phyloP scores from a whole-genome alignment of 2,797 vertebrate species.

The Lutjanus campechanus region DNA sequence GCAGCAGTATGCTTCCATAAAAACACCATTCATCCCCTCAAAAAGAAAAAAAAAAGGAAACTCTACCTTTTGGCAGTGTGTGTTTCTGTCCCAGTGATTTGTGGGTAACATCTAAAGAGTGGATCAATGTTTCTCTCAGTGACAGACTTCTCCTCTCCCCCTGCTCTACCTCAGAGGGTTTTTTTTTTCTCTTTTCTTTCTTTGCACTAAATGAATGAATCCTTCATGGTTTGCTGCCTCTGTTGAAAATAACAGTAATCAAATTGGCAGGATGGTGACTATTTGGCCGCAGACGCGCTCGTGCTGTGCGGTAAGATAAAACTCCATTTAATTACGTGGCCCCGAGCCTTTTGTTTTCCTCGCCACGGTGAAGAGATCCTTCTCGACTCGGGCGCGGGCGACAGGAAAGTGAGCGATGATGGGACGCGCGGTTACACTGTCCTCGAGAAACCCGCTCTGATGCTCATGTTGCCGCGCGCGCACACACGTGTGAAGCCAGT shows the following conservation, averaged over 20 bases:
- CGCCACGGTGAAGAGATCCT: neutral
- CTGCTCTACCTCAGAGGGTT: slow-evolving; percentile 22
- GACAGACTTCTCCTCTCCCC: slow-evolving; percentile 1
- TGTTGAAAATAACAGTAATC: slow-evolving; percentile 41
- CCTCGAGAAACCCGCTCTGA: neutral
- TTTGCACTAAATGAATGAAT: slow-evolving; percentile 34
- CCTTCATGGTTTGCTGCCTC: slow-evolving; percentile 32
- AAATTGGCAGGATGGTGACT: slow-evolving; percentile 40
- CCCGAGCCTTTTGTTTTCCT: slow-evolving; percentile 30
- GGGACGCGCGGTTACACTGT: neutral
- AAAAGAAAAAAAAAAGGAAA: neutral
- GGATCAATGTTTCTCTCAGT: slow-evolving; percentile 22
- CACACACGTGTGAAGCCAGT: neutral
- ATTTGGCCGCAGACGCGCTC: slow-evolving; percentile 36
- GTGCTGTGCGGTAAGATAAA: slow-evolving; percentile 40
- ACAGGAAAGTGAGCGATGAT: slow-evolving; percentile 1
- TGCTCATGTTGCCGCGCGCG: neutral
- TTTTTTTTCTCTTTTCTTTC: neutral
- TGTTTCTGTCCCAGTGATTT: slow-evolving; percentile 29
- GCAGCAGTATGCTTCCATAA: no score
- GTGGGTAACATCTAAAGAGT: slow-evolving; percentile 27
- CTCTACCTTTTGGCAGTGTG: neutral
- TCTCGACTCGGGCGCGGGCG: neutral
- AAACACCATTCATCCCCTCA: neutral
- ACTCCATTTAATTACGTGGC: slow-evolving; percentile 30